These are phyloP conservation scores for Toxonevra muliebris DNA, from an alignment of 2,888 invertebrate genomes.

Conservation along the genomic window DNA sequence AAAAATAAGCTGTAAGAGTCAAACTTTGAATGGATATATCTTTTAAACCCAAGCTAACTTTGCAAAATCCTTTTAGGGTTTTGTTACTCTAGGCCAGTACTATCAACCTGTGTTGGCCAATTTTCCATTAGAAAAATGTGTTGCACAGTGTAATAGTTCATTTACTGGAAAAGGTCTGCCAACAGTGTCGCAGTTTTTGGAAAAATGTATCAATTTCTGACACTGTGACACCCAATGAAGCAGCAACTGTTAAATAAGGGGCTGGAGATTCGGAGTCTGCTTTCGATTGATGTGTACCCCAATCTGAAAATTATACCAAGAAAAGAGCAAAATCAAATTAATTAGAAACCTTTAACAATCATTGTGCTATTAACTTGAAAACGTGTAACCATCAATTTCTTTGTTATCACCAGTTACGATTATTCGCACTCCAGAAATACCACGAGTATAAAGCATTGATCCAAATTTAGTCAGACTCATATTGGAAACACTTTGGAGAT, in stretches of 20 bases:
- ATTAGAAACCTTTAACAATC: neutral
- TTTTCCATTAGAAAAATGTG: too few relatives aligned
- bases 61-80: too few relatives aligned
- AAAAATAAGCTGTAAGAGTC: too few relatives aligned
- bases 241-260: conserved; percentile 79
- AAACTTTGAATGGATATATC: too few relatives aligned
- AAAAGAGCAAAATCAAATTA: conserved; percentile 8
- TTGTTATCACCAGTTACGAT: conserved; percentile 68
- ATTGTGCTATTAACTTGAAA: conserved; percentile 66
- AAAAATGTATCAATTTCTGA: conserved; percentile 76
- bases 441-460: conserved; percentile 77
- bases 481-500: conserved; percentile 44
- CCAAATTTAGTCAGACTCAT: conserved; percentile 66
- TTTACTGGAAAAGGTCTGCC: conserved; percentile 52
- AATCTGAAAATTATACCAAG: conserved; percentile 66
- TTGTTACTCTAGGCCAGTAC: too few relatives aligned
- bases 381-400: conserved; percentile 68
- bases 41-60: too few relatives aligned
- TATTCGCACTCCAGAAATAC: conserved; percentile 78
- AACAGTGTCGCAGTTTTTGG: conserved; percentile 71
- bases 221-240: conserved; percentile 74
- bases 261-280: conserved; percentile 27
- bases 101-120: too few relatives aligned
- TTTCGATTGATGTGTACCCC: conserved; percentile 73
- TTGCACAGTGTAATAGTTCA: too few relatives aligned